phyloP scores from a whole-genome alignment of 2,888 invertebrate genomes.

The Pinctada fucata region DNA sequence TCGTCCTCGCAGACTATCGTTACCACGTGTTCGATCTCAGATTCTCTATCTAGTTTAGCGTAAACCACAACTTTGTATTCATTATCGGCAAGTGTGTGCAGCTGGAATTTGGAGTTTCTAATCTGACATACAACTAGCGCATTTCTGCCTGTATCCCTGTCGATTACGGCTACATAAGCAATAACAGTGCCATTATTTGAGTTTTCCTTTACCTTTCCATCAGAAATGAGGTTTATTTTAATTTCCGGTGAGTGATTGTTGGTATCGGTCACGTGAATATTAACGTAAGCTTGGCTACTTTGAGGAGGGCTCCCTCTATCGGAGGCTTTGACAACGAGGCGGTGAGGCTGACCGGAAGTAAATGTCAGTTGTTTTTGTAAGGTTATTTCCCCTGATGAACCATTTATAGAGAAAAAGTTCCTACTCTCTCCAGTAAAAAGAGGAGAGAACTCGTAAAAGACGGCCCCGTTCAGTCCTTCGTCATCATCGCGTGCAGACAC shows the following conservation, averaged over 20 bases:
- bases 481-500: constrained; percentile 91
- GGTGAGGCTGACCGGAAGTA: constrained; percentile 47
- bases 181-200: constrained; percentile 62
- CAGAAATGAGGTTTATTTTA: constrained; percentile 59
- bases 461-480: constrained; percentile 85
- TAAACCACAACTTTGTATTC: constrained; percentile 65
- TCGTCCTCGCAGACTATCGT: constrained; percentile 64
- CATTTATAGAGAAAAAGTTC: constrained; percentile 58
- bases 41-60: constrained; percentile 61
- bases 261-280: constrained; percentile 84
- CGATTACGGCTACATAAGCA: constrained; percentile 60
- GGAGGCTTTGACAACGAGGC: constrained; percentile 55
- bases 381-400: constrained; percentile 59
- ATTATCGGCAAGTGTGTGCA: constrained; percentile 54
- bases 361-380: constrained; percentile 58
- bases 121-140: constrained; percentile 60
- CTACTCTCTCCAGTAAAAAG: constrained; percentile 48
- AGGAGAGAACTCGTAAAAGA: constrained; percentile 76
- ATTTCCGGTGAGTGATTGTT: constrained; percentile 94
- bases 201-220: constrained; percentile 58
- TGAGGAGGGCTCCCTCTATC: constrained; percentile 63
- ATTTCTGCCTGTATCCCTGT: constrained; percentile 65
- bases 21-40: constrained; percentile 53
- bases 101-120: constrained; percentile 51
- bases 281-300: constrained; percentile 58